Base-by-base conservation (phyloP, 1,140 invertebrate genomes). In the Orchestia grillus region DNA sequence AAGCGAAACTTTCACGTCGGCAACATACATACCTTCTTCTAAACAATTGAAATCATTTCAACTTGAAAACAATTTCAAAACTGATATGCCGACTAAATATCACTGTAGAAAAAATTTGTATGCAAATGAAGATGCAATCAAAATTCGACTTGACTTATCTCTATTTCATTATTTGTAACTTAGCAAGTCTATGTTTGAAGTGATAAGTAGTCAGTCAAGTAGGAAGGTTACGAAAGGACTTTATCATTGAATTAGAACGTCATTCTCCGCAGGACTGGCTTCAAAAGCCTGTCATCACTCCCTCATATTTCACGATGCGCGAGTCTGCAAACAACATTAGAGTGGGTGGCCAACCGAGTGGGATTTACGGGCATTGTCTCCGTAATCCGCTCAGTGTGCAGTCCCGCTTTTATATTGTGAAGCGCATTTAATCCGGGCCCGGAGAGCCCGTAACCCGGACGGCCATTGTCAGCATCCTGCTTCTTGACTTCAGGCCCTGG, bases 281-380 rank as follows among this genome's bases (percentile, higher is more conserved):
- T 44, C 44, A 94, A 45, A 94, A 94, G 92, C 6, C 92, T 36
- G 6, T 94, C 92, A 47, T 94, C 41, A 94, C 47, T 47, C 40
- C 6, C 43, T 6, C 44, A 47, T 47, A 47, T 94, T 94, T 94
- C 92, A 94, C 3, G 92, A 94, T 47, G 92, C 43, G 40, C 44
- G 90, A 92, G 19, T 92, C 90, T 41, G 90, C 92, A 94, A 94
- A 94, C 92, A 94, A 23, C 92, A 94, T 94, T 94, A 47, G 44
- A 94, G 92, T 94, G 92, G 92, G 92, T 47, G 92, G 92, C 23
- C 92, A 19, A 44, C 15, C 44, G 6, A n/a, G 11, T 4, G 6
- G 40, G 44, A 40, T 41, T 92, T 47, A 40, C 44, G 43, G 43
- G 44, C 36, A 94, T 94, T 94, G 92, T 94, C 92, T 94, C 92